Percentiles rank a stretch among this genome's conserved stretches.
phyloP scores from a whole-genome alignment of 2,888 invertebrate species.

The Trachelus stipa region DNA sequence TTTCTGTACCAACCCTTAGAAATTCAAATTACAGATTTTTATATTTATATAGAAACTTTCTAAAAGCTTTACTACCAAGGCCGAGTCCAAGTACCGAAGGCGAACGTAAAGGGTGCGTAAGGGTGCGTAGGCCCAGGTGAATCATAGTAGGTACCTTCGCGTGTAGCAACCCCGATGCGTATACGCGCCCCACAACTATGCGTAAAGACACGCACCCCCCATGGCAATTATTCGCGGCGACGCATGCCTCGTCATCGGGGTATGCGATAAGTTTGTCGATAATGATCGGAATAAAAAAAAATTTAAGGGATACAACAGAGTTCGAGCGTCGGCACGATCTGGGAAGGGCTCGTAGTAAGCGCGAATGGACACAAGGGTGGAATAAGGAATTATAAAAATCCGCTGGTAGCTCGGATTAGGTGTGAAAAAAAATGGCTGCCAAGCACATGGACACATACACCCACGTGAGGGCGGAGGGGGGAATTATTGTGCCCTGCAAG shows the following conservation, averaged over 20 bases:
- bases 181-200: slow-evolving; percentile 24
- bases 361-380: no score
- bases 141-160: slow-evolving; percentile 44
- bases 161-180: slow-evolving; percentile 37
- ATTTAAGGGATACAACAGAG: no score
- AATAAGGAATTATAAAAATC: no score
- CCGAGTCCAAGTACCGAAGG: no score
- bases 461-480: neutral
- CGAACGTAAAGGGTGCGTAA: no score
- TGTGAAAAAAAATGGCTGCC: no score
- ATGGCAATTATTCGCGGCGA: slow-evolving; percentile 43
- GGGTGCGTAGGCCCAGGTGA: slow-evolving; percentile 44
- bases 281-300: slow-evolving; percentile 31
- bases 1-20: no score
- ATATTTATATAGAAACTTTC: no score
- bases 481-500: neutral
- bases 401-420: no score
- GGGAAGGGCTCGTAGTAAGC: neutral
- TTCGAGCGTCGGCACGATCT: neutral
- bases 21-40: no score
- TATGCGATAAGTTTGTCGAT: slow-evolving; percentile 42
- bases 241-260: slow-evolving; percentile 43
- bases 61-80: no score
- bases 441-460: no score
- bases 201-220: slow-evolving; percentile 49